Evolutionary conservation across 1,140 invertebrate genomes (phyloP), one percentile per base, ranked within the genome.

Genomic region (Globodera rostochiensis): DNA sequence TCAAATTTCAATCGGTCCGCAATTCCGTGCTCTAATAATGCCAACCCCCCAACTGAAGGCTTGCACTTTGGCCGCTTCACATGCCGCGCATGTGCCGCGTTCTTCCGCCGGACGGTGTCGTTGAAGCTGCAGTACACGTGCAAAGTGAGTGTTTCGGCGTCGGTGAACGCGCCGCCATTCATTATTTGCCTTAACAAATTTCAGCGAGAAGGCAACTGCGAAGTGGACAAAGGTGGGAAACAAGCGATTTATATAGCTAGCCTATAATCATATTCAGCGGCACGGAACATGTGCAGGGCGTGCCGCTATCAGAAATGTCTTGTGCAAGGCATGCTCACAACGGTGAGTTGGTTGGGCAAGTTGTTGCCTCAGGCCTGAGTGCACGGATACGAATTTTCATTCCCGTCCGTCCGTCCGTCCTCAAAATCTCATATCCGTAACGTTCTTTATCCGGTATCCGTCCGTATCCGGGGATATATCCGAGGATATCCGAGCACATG

Each of bases 61-160:
- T 67, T 85, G 21, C 84, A 85, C 60, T 85, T 87, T 80, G 84
- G 84, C 19, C 83, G 86, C 67, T 87, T 84, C 74, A 85, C 84
- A n/a, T 85, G 84, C 83, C 73, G 84, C 57, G 84, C 84, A n/a
- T 85, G 84, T 85, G 86, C 86, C 46, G 85, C 80, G 45, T 82
- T 83, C 21, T 86, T 86, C 53, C 73, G 84, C 19, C 83, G 74
- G 69, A 85, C 86, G 13, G 84, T 85, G 6, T 85, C 84, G 7
- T 25, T 85, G 2, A 87, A 87, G 36, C 53, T 85, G 36, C 75
- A 85, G 21, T 85, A 85, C 71, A 86, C 66, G 49, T 85, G 84
- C 77, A 85, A 85, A 45, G 80, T 80, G 46, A 69, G 9, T 71
- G 36, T 36, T 36, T 36, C 1, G 36, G 36, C 36, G 36, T 71